Evolutionary conservation across 1,140 invertebrate species (phyloP).

Genomic region (Drosophila chauvacae): DNA sequence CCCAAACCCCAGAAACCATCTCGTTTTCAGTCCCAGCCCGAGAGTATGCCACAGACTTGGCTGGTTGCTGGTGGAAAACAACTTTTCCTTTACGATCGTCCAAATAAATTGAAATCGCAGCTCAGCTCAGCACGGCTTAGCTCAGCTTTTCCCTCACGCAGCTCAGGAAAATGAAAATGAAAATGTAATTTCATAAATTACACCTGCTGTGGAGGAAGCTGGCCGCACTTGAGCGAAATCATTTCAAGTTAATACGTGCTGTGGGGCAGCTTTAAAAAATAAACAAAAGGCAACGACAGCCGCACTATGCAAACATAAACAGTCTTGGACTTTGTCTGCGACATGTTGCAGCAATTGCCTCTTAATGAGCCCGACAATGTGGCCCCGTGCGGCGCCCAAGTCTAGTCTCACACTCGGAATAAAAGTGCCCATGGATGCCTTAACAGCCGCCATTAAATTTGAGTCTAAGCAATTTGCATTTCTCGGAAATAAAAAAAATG

Average conservation of each 20-base stretch:
- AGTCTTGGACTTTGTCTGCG: conserved; percentile 37
- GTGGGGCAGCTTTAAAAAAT: conserved; percentile 62
- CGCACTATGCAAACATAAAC: conserved; percentile 25
- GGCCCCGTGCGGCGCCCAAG: conserved; percentile 51
- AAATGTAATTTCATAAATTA: conserved; percentile 76
- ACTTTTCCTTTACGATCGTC: conserved; percentile 63
- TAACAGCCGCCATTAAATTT: not conserved
- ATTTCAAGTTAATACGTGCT: conserved; percentile 57
- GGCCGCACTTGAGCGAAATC: conserved; percentile 36
- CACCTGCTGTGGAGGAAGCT: conserved; percentile 54
- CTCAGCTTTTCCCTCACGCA: conserved; percentile 36
- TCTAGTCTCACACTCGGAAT: conserved; percentile 16
- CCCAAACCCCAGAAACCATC: conserved; percentile 5
- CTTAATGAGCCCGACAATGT: conserved; percentile 62
- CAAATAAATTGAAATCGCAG: conserved; percentile 75
- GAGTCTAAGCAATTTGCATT: not conserved
- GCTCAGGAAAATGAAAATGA: conserved; percentile 53
- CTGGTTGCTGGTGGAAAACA: conserved; percentile 22
- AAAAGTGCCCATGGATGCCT: not conserved
- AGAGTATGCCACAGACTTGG: conserved; percentile 39
- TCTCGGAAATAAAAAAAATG: not conserved
- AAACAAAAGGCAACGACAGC: not conserved
- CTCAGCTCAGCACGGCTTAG: conserved; percentile 18
- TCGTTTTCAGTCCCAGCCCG: conserved; percentile 18
- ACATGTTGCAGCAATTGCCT: conserved; percentile 67